Evolutionary conservation across 2,888 invertebrate genomes (phyloP), one percentile per base, ranked within the genome.

Genomic region (Ptychoptera contaminata): DNA sequence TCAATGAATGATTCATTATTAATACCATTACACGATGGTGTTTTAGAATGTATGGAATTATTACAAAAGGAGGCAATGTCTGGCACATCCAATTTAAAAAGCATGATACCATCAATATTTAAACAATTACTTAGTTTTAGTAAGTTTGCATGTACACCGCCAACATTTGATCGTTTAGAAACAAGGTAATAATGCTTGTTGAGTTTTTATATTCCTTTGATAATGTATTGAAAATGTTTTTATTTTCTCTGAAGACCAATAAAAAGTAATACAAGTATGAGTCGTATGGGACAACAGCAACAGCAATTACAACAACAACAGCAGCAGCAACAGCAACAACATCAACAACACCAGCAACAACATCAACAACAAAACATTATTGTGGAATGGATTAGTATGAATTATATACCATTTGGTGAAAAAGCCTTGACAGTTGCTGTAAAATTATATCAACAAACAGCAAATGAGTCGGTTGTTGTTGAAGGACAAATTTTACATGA

Each of bases 331-430:
- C 61, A n/a, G 56, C 61, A 55, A 60, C 60, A 37, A 48, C 56
- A 47, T 58, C 63, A 45, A 39, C 44, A 40, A 43, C 44, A 46
- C 37, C 48, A 37, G 12, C 46, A 42, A 40, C 40, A 38, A 15
- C 34, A 43, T 12, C 43, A 56, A 39, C 49, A 52, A 31, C 61
- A 59, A 51, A 52, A 53, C 52, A 53, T 59, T 45, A 65, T 80
- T 61, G 70, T 76, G 39, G 83, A 84, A 58, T 82, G 82, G 74
- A 73, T 83, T 37, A 76, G 79, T 47, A 79, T 82, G 74, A 85
- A 84, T 64, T 84, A 82, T 58, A 82, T 88, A 55, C 84, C 87
- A 37, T 90, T 90, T 63, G 85, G 85, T 32, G 90, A 90, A 60
- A 79, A 81, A 58, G 74, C 84, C 3, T 68, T 87, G 44, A 74